Evolutionary conservation across 2,113 vertebrate species (phyloP).

Genomic region (Narcine bancroftii): DNA sequence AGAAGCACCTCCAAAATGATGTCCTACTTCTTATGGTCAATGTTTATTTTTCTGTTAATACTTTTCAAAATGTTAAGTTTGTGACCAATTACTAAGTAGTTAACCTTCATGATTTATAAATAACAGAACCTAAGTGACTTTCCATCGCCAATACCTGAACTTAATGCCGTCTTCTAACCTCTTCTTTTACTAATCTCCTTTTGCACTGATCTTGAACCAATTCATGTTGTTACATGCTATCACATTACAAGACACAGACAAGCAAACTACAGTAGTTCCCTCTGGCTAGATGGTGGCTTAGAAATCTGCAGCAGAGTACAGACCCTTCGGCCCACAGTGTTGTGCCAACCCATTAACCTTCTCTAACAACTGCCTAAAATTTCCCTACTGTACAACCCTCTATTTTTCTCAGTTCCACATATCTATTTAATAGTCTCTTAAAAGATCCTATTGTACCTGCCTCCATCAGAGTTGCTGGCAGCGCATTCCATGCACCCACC

Average conservation of each 20-base stretch:
- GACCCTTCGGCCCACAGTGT: no score
- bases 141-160: background rate
- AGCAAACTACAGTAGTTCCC: background rate
- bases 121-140: background rate
- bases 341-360: no score
- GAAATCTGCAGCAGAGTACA: no score
- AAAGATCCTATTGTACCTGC: no score
- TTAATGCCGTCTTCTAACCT: background rate
- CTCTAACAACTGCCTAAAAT: no score
- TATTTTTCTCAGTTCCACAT: no score
- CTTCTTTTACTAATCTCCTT: background rate
- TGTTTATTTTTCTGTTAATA: background rate
- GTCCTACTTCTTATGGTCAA: background rate
- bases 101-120: background rate
- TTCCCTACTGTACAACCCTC: no score
- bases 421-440: no score
- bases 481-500: no score
- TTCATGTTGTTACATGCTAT: background rate
- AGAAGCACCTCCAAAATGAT: background rate
- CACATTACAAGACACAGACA: background rate
- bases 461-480: no score
- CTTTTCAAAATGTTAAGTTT: background rate
- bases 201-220: background rate
- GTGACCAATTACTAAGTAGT: background rate
- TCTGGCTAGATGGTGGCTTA: background rate